Percentiles rank a stretch among this genome's conserved stretches.
phyloP scores from a whole-genome alignment of 2,113 vertebrate genomes.

The Hydropotes inermis region DNA sequence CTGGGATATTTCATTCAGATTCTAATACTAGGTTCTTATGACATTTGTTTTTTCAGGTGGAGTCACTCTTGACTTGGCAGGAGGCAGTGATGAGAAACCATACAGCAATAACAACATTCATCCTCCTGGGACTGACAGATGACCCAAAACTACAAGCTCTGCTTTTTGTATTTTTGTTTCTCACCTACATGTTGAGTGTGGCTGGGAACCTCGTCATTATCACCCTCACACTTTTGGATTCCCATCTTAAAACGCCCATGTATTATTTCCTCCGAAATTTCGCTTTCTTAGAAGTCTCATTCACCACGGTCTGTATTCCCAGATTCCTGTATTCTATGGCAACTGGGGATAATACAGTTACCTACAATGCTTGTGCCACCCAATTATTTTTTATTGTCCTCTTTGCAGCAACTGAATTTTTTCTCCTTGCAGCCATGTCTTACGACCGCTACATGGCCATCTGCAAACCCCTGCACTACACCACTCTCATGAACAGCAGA shows the following conservation, averaged over 20 bases:
- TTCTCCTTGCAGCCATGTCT: slow-evolving; percentile 64
- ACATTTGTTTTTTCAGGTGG: not conserved
- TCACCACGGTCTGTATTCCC: slow-evolving; percentile 61
- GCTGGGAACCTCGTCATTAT: slow-evolving; percentile 61
- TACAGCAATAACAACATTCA: slow-evolving; percentile 51
- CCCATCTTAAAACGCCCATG: slow-evolving; percentile 59
- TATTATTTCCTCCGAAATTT: slow-evolving; percentile 66
- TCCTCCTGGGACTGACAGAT: slow-evolving; percentile 60
- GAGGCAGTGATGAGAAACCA: slow-evolving; percentile 47
- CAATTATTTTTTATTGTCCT: slow-evolving; percentile 63
- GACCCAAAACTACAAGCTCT: slow-evolving; percentile 52
- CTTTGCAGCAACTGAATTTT: slow-evolving; percentile 65
- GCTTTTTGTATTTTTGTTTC: slow-evolving; percentile 41
- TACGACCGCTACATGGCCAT: slow-evolving; percentile 62
- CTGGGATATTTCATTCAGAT: not conserved
- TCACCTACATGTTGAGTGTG: slow-evolving; percentile 53
- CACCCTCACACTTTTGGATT: slow-evolving; percentile 48
- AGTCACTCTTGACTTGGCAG: not conserved
- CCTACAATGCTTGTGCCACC: slow-evolving; percentile 58
- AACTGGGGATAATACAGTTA: slow-evolving; percentile 52
- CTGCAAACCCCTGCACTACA: slow-evolving; percentile 58
- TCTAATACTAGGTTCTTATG: not conserved
- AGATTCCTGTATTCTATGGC: slow-evolving; percentile 53
- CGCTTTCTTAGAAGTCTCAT: slow-evolving; percentile 63
- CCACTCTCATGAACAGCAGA: slow-evolving; percentile 44